Evolutionary conservation across 2,888 invertebrate species (phyloP).

Genomic region (Lingula anatina): DNA sequence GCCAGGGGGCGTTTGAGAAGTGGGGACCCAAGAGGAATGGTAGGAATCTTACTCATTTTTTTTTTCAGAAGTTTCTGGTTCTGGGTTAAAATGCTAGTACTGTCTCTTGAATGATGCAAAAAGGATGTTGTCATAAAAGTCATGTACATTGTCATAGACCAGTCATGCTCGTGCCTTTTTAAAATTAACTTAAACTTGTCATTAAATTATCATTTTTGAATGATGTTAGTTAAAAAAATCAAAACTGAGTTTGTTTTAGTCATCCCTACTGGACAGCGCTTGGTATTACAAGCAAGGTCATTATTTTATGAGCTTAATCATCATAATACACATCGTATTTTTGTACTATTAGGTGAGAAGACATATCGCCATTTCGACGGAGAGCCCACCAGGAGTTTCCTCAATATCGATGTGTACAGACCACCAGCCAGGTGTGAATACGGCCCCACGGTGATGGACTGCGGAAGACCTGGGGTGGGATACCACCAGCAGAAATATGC

Average conservation of each 20-base stretch:
- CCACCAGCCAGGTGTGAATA: constrained; percentile 44
- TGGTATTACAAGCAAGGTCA: no score
- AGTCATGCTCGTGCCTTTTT: no score
- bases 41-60: constrained; percentile 20
- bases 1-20: constrained; percentile 38
- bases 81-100: no score
- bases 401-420: constrained; percentile 46
- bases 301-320: no score
- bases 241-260: no score
- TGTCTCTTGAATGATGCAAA: background rate
- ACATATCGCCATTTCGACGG: constrained; percentile 44
- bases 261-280: no score
- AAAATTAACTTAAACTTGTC: no score
- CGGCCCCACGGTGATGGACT: constrained; percentile 40
- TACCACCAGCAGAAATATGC: constrained; percentile 48
- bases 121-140: background rate
- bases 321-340: no score
- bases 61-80: no score
- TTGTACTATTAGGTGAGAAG: constrained; percentile 34
- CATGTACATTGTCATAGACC: no score
- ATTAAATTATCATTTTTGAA: constrained; percentile 2
- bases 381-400: constrained; percentile 40
- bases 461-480: constrained; percentile 46
- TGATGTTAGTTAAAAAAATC: background rate
- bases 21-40: constrained; percentile 50